Evolutionary conservation across 2,113 vertebrate genomes (phyloP).

Genomic region (Eulemur rufifrons): DNA sequence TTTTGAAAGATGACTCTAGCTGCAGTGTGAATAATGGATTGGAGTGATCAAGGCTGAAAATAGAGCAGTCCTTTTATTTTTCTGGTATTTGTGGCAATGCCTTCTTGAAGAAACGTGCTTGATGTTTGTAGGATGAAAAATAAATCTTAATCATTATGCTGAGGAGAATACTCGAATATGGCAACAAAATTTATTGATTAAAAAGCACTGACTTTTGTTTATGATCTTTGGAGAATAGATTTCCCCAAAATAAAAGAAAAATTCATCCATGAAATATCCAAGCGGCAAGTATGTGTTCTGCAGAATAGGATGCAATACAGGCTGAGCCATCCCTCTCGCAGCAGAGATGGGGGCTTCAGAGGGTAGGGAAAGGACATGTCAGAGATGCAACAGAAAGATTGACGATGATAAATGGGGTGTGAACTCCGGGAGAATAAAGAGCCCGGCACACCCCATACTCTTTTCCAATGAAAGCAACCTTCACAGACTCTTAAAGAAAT

Average conservation of each 20-base stretch:
- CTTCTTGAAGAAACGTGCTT: neutral
- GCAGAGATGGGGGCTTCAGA: neutral
- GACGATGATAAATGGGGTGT: conserved; percentile 4
- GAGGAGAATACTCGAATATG: neutral
- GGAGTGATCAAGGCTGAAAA: neutral
- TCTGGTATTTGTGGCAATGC: neutral
- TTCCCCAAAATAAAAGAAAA: neutral
- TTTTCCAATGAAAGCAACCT: conserved; percentile 12
- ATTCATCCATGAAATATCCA: neutral
- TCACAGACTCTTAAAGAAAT: conserved; percentile 35
- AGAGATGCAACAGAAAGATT: neutral
- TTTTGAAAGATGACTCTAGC: neutral
- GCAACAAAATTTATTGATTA: conserved; percentile 11
- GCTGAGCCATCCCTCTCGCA: neutral
- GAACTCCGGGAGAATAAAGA: neutral
- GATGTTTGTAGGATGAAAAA: neutral
- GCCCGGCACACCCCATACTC: neutral
- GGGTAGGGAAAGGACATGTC: neutral
- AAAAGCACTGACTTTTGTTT: neutral
- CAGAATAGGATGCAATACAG: neutral
- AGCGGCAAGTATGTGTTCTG: neutral
- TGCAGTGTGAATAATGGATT: neutral
- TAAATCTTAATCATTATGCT: neutral
- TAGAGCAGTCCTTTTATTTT: neutral
- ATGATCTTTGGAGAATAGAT: neutral